Percentiles rank a stretch among this genome's conserved stretches.
Evolutionary conservation across 2,797 vertebrate genomes (phyloP).

Genomic region (Poecilia picta): DNA sequence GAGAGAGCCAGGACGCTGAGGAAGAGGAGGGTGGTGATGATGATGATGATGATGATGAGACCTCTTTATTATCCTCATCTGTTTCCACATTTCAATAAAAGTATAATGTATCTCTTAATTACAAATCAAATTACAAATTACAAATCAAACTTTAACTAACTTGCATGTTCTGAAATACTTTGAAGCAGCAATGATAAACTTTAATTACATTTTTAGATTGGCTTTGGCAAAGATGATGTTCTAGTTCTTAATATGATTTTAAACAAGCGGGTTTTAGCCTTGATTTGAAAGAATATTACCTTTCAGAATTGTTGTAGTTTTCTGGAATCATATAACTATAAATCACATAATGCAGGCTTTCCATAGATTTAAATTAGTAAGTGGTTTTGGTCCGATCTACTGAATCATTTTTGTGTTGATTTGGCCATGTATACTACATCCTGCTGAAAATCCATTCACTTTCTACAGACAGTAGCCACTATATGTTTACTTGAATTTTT

Average conservation of each 20-base stretch:
- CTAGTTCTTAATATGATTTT: not conserved
- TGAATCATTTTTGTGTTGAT: not conserved
- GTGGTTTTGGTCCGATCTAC: not conserved
- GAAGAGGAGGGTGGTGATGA: not conserved
- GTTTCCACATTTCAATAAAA: not conserved
- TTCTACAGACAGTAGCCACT: not conserved
- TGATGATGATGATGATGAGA: not conserved
- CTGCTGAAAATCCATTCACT: not conserved
- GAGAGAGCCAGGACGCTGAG: constrained; percentile 24
- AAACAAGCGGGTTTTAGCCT: not conserved
- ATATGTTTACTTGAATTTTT: not conserved
- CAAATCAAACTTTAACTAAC: not conserved
- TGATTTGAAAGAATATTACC: not conserved
- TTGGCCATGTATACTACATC: not conserved
- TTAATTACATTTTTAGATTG: not conserved
- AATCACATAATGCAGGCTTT: not conserved
- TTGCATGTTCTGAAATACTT: not conserved
- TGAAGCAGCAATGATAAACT: not conserved
- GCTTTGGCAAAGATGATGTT: not conserved
- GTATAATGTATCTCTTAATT: not conserved
- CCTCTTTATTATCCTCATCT: not conserved
- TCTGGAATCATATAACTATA: not conserved
- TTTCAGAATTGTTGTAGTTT: not conserved
- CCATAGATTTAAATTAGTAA: not conserved
- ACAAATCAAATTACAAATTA: not conserved